Percentiles rank a stretch among this genome's conserved stretches.
Conservation (phyloP, 2,797 vertebrate genomes). For the Aythya fuligula region DNA sequence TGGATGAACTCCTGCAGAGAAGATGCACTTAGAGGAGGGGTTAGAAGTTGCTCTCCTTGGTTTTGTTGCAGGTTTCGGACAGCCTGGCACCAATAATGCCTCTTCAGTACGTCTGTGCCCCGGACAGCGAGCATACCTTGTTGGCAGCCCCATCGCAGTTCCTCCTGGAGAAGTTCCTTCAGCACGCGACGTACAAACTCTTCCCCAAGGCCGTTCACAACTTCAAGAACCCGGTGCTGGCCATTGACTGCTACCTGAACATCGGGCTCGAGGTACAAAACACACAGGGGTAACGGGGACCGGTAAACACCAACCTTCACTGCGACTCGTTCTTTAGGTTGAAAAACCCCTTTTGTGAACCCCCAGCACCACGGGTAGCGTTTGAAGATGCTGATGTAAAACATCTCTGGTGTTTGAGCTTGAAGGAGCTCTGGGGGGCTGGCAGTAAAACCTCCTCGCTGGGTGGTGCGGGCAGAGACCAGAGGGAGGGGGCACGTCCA, state of each 20-base stretch:
- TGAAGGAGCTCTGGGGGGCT: no score
- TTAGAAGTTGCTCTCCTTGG: neutral
- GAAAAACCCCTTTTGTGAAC: neutral
- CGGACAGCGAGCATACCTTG: conserved; percentile 95
- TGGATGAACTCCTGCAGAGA: neutral
- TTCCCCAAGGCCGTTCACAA: conserved; percentile 93
- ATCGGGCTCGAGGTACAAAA: conserved; percentile 90
- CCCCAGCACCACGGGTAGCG: neutral
- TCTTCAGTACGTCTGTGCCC: conserved; percentile 94
- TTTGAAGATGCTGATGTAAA: neutral
- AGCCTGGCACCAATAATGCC: conserved; percentile 85
- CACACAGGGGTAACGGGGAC: neutral
- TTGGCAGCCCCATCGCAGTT: conserved; percentile 95
- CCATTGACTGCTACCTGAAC: conserved; percentile 97
- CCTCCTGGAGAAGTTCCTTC: conserved; percentile 95
- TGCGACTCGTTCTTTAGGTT: neutral
- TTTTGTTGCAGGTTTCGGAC: conserved; percentile 85
- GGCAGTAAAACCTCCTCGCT: neutral
- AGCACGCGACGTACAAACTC: conserved; percentile 90
- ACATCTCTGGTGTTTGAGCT: neutral
- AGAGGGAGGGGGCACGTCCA: neutral
- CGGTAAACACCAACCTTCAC: neutral
- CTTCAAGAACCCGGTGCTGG: conserved; percentile 90
- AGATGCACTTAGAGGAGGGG: neutral
- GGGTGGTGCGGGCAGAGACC: neutral